Evolutionary conservation across 2,797 vertebrate species (phyloP).

Genomic region (Lacerta bilineata): DNA sequence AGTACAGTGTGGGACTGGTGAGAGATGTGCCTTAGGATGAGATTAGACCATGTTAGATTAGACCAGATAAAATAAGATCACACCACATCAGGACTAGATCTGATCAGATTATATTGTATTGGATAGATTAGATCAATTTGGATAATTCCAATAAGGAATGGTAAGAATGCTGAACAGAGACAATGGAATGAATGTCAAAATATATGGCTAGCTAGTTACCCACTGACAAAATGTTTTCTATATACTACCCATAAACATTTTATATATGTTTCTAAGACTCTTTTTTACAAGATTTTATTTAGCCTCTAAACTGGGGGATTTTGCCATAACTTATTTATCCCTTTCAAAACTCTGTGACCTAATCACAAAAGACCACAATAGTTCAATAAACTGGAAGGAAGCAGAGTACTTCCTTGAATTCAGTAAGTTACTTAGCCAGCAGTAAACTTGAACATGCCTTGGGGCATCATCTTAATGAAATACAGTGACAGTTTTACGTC

Average conservation of each 20-base stretch:
- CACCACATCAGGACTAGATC: too few species aligned
- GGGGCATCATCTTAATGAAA: slow-evolving; percentile 42
- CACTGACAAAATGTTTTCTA: slow-evolving; percentile 43
- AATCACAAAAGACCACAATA: not conserved
- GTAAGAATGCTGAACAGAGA: not conserved
- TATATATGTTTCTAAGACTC: slow-evolving; percentile 15
- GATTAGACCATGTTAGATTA: too few species aligned
- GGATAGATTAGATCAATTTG: not conserved
- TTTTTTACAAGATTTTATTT: slow-evolving; percentile 34
- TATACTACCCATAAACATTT: slow-evolving; percentile 24
- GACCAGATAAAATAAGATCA: too few species aligned
- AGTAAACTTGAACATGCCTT: slow-evolving; percentile 24
- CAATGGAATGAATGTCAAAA: slow-evolving; percentile 38
- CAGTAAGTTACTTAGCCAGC: slow-evolving; percentile 37
- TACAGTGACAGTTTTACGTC: not conserved
- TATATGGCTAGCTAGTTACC: slow-evolving; percentile 25
- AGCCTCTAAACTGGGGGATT: slow-evolving; percentile 14
- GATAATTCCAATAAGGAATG: not conserved
- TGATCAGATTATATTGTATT: too few species aligned
- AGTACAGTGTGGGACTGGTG: not conserved
- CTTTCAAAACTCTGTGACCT: slow-evolving; percentile 39
- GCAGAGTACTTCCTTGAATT: slow-evolving; percentile 35
- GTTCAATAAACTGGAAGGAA: not conserved
- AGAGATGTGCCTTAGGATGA: not conserved
- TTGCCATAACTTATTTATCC: not conserved